Conservation (phyloP, 2,888 invertebrate genomes). For the Entomobrya proxima region DNA sequence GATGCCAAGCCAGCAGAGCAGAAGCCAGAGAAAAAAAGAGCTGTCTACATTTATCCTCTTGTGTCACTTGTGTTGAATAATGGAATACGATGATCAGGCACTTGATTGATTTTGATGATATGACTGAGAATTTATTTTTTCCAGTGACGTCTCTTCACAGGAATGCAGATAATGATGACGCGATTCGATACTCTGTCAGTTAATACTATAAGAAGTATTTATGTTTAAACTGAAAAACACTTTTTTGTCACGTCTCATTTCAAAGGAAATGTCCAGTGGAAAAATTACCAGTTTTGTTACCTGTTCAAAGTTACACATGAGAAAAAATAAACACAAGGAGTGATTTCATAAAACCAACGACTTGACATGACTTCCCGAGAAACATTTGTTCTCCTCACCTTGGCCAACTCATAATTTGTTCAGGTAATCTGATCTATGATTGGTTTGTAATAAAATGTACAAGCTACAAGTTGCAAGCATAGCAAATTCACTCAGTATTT, state of each 20-base stretch:
- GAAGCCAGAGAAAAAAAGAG: neutral
- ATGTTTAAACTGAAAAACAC: neutral
- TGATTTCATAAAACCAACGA: neutral
- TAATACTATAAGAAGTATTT: neutral
- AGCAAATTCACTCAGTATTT: neutral
- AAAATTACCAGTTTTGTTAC: neutral
- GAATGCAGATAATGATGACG: slow-evolving; percentile 21
- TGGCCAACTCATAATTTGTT: slow-evolving; percentile 36
- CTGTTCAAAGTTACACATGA: neutral
- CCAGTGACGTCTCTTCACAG: slow-evolving; percentile 17
- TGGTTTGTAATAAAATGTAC: neutral
- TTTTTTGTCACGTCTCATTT: neutral
- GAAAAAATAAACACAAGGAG: neutral
- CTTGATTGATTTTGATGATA: slow-evolving; percentile 42
- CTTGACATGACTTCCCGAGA: neutral
- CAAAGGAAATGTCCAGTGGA: slow-evolving; percentile 26
- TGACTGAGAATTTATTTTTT: slow-evolving; percentile 26
- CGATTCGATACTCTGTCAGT: neutral
- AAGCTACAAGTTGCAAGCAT: neutral
- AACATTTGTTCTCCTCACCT: neutral
- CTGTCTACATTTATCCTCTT: neutral
- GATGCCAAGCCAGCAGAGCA: slow-evolving; percentile 6
- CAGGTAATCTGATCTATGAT: slow-evolving; percentile 25
- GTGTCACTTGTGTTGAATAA: neutral
- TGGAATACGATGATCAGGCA: neutral